Percentiles rank a stretch among this genome's conserved stretches.
These are phyloP conservation scores for Epirrita christyi DNA, from an alignment of 2,888 invertebrate species.

Conservation along the genomic window DNA sequence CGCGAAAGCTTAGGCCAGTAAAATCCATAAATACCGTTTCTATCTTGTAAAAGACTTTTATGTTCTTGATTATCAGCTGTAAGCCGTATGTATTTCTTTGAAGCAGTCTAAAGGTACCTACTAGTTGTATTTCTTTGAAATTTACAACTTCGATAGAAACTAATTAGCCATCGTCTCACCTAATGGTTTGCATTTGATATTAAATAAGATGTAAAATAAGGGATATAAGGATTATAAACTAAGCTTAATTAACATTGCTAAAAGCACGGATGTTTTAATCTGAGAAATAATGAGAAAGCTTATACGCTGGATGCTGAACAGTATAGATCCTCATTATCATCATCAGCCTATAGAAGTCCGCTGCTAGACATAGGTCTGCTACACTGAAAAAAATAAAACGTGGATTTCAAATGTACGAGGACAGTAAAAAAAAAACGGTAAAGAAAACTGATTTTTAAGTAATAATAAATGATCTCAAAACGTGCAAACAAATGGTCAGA, in stretches of 20 bases:
- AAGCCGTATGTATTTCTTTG: constrained; percentile 23
- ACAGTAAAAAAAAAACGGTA: too few species aligned
- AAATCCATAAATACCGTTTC: constrained; percentile 9
- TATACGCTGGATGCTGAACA: neutral
- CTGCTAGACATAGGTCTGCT: too few species aligned
- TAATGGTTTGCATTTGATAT: constrained; percentile 34
- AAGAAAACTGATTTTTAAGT: too few species aligned
- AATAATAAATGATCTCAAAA: too few species aligned
- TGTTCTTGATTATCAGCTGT: constrained; percentile 10
- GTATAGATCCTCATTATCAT: too few species aligned
- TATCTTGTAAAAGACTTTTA: constrained; percentile 14
- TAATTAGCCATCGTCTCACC: constrained; percentile 37
- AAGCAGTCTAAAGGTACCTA: neutral
- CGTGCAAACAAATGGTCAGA: too few species aligned
- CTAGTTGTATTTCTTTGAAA: constrained; percentile 8
- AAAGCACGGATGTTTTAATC: neutral
- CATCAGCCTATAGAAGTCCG: too few species aligned
- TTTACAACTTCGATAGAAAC: constrained; percentile 29
- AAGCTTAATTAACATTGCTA: constrained; percentile 9
- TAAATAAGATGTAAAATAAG: neutral
- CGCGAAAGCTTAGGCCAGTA: constrained; percentile 7
- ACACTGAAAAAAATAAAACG: too few species aligned
- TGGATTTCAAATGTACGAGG: too few species aligned
- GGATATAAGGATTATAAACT: neutral
- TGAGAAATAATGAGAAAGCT: neutral